Base-by-base conservation (phyloP, 2,888 invertebrate genomes). In the Rhorus exstirpatorius region DNA sequence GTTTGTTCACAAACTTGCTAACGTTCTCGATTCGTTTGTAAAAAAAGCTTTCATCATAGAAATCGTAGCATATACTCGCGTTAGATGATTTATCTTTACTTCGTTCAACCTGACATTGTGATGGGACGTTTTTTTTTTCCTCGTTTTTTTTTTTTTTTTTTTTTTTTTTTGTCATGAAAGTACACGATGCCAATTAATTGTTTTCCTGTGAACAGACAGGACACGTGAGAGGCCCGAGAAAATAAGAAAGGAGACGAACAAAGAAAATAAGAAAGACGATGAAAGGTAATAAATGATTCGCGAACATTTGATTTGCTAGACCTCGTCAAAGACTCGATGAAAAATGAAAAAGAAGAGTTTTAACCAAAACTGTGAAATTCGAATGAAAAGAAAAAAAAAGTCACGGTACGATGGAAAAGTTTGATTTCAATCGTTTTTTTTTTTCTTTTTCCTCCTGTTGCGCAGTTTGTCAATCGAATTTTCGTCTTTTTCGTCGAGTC, bases 211-310 rank as follows among this genome's bases (percentile, higher is more conserved):
- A 87, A 84, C 84, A 90, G 93, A 92, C 70, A 89, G 89, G 83
- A 86, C 88, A 81, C 89, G 90, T 83, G 92, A 92, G 46, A 91
- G 88, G 86, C 87, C 88, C 81, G 92, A 92, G 80, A 89, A 90
- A 83, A 90, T 92, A 82, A 88, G 91, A 84, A 90, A 87, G 84
- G 92, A 93, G 83, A 86, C 88, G 74, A 90, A 85, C 79, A 91
- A 88, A 88, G 91, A 90, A 63, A 89, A 81, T 83, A 89, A 88
- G 82, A 91, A 89, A 87, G 87, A 88, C 74, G 91, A 91, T 19
- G 90, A 90, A 87, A 93, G 92, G 92, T 93, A 92, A 88, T 85
- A 79, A 82, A 38, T 53, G 1, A 60, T 58, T 44, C 49, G 21
- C 31, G 10, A 51, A 24, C 53, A 70, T n/a, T 35, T 31, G 7